These are phyloP conservation scores for Elgaria multicarinata DNA, from an alignment of 2,113 vertebrate species.

Conservation along the genomic window DNA sequence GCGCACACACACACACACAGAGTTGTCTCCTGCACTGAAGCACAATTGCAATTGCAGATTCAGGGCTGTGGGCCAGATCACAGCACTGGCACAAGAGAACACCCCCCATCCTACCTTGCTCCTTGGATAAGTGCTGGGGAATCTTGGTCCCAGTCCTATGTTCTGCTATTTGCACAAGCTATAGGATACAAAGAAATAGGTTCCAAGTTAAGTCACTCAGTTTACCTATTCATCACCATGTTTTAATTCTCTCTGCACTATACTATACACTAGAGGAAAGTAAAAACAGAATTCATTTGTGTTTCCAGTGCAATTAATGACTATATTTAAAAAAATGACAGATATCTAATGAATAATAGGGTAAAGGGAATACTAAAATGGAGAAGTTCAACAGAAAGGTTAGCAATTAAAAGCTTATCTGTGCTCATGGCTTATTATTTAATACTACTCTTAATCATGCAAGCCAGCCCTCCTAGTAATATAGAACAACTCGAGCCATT, in stretches of 20 bases:
- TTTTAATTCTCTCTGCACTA: background rate
- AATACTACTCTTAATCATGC: slow-evolving; percentile 44
- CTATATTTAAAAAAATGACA: slow-evolving; percentile 50
- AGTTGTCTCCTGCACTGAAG: background rate
- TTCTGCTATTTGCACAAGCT: background rate
- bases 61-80: background rate
- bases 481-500: slow-evolving; percentile 41
- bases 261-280: background rate
- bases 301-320: slow-evolving; percentile 56
- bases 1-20: too few relatives aligned
- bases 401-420: slow-evolving; percentile 67
- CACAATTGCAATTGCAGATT: background rate
- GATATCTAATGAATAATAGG: slow-evolving; percentile 50
- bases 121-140: background rate
- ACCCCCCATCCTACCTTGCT: background rate
- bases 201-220: background rate
- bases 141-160: background rate
- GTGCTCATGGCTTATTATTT: slow-evolving; percentile 40
- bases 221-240: background rate
- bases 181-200: background rate
- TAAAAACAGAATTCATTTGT: slow-evolving; percentile 52
- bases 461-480: slow-evolving; percentile 41
- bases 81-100: background rate
- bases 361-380: slow-evolving; percentile 45
- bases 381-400: slow-evolving; percentile 41